phyloP scores from a whole-genome alignment of 1,140 invertebrate genomes.

The Lycorma delicatula region DNA sequence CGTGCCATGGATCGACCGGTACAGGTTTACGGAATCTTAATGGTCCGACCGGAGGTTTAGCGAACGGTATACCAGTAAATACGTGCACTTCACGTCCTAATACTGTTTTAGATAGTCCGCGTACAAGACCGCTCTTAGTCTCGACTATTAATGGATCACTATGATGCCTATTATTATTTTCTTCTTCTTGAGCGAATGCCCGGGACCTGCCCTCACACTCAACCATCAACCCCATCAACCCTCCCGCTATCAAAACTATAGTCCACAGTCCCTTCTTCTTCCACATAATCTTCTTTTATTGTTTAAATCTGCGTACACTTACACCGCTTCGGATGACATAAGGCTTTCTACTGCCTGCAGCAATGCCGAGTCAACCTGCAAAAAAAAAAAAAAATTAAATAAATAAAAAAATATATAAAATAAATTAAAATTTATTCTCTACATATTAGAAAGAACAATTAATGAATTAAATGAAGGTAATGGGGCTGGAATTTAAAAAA shows the following conservation, averaged over 20 bases:
- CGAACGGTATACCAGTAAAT: slow-evolving; percentile 91
- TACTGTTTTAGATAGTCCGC: slow-evolving; percentile 64
- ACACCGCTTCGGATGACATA: too few species aligned
- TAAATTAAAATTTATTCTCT: too few species aligned
- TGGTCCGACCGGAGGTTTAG: slow-evolving; percentile 73
- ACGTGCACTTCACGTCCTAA: slow-evolving; percentile 75
- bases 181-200: not conserved
- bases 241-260: not conserved
- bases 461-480: too few species aligned
- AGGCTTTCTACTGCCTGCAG: too few species aligned
- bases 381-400: too few species aligned
- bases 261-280: not conserved
- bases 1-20: slow-evolving; percentile 77
- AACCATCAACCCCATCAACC: not conserved
- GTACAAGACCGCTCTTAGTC: slow-evolving; percentile 66
- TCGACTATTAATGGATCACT: slow-evolving; percentile 66
- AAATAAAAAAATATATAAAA: too few species aligned
- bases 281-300: too few species aligned
- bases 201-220: not conserved
- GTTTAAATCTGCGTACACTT: too few species aligned
- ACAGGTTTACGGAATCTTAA: slow-evolving; percentile 80
- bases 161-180: slow-evolving; percentile 27
- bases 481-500: too few species aligned
- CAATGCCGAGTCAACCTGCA: too few species aligned
- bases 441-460: too few species aligned